phyloP scores from a whole-genome alignment of 1,140 invertebrate species.

The Drosophila grimshawi region DNA sequence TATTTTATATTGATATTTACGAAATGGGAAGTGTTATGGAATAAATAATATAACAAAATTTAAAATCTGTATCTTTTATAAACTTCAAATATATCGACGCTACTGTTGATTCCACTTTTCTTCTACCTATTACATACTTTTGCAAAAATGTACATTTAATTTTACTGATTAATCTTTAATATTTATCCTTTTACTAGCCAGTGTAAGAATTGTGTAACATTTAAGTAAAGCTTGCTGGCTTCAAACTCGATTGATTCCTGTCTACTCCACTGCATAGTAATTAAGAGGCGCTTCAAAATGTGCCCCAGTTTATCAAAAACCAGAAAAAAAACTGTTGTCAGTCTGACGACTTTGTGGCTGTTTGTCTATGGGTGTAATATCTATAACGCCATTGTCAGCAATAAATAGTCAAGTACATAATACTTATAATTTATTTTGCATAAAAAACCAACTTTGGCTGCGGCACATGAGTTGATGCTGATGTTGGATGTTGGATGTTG shows the following conservation, averaged over 20 bases:
- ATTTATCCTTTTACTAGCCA: no score
- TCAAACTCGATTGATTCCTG: constrained; percentile 49
- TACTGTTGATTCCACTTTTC: no score
- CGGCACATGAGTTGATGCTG: constrained; percentile 45
- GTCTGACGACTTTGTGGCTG: not conserved
- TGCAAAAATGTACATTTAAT: no score
- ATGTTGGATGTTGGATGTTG: constrained; percentile 15
- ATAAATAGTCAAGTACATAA: constrained; percentile 81
- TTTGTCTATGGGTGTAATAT: constrained; percentile 6
- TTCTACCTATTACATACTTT: no score
- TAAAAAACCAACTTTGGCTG: constrained; percentile 57
- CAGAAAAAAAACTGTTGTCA: constrained; percentile 1
- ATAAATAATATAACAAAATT: no score
- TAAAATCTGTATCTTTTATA: no score
- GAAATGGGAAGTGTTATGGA: no score
- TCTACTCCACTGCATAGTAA: constrained; percentile 57
- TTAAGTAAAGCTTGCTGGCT: constrained; percentile 31
- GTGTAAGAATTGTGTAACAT: constrained; percentile 35
- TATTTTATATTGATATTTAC: no score
- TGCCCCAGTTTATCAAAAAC: constrained; percentile 47
- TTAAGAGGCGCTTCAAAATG: constrained; percentile 68
- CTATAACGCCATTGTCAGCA: constrained; percentile 66
- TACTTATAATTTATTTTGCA: constrained; percentile 81
- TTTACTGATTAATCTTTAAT: no score
- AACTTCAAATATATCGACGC: no score